Evolutionary conservation across 2,113 vertebrate genomes (phyloP).

Genomic region (Apus apus): DNA sequence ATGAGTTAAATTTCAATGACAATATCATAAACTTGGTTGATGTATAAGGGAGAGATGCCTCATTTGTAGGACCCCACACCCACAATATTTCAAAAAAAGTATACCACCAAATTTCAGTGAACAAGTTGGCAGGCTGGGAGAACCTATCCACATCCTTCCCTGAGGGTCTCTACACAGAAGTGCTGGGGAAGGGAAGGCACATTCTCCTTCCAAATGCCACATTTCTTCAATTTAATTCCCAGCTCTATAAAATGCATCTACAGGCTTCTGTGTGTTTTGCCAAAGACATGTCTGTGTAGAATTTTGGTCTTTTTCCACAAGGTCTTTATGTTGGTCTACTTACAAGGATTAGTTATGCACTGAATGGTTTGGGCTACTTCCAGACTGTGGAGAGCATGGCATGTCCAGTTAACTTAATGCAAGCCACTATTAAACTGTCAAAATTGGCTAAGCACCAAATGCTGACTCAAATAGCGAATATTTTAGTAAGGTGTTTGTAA

Average conservation of each 20-base stretch:
- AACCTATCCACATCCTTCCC: not conserved
- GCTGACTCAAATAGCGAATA: not conserved
- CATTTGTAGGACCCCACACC: not conserved
- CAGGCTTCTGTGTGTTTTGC: not conserved
- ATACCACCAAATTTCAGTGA: not conserved
- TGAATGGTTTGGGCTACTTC: slow-evolving; percentile 22
- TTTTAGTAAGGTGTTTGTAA: slow-evolving; percentile 43
- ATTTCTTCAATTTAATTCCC: not conserved
- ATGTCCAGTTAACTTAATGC: not conserved
- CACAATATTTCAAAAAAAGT: not conserved
- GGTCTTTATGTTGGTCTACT: not conserved
- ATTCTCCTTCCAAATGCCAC: not conserved
- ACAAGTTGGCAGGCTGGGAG: not conserved
- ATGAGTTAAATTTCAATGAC: not conserved
- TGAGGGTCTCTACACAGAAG: not conserved
- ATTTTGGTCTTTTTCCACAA: not conserved
- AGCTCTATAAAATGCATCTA: not conserved
- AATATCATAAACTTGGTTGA: not conserved
- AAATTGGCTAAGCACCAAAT: not conserved
- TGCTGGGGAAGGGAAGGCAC: accelerated
- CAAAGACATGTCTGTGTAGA: not conserved
- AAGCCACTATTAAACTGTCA: slow-evolving; percentile 15
- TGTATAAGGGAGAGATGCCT: not conserved
- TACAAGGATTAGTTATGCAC: slow-evolving; percentile 25
- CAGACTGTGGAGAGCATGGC: not conserved